Evolutionary conservation across 2,797 vertebrate genomes (phyloP).

Genomic region (Tragopan temminckii): DNA sequence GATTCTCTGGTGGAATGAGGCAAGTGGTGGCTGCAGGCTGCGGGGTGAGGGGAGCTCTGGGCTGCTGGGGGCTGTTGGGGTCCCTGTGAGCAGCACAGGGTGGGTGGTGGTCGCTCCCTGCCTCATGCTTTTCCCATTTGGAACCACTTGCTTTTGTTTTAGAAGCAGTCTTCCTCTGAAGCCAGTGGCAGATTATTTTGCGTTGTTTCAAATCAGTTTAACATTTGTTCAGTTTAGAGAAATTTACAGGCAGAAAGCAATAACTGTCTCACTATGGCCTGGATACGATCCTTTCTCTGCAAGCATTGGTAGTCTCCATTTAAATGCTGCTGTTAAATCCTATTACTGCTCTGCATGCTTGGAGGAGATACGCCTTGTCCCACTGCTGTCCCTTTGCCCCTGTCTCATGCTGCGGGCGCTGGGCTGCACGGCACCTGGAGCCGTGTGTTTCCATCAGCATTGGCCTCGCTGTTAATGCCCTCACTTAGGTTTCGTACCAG

Average conservation of each 20-base stretch:
- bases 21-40: not conserved
- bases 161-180: not conserved
- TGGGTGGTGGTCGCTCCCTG: rapidly evolving
- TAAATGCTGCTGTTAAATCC: not conserved
- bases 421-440: not conserved
- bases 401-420: too few species aligned
- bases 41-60: not conserved
- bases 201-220: not conserved
- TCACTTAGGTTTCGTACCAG: not conserved
- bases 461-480: not conserved
- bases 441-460: not conserved
- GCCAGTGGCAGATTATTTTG: not conserved
- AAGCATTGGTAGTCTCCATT: not conserved
- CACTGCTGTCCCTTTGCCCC: not conserved
- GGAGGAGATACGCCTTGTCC: not conserved
- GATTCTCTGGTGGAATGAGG: not conserved
- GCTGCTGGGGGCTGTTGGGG: not conserved
- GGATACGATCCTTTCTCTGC: not conserved
- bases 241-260: not conserved
- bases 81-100: rapidly evolving
- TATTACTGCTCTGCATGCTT: not conserved
- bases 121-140: not conserved
- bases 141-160: not conserved
- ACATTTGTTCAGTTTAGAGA: not conserved
- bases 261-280: not conserved